phyloP scores from a whole-genome alignment of 2,797 vertebrate genomes.

The Myoxocephalus aenaeus region DNA sequence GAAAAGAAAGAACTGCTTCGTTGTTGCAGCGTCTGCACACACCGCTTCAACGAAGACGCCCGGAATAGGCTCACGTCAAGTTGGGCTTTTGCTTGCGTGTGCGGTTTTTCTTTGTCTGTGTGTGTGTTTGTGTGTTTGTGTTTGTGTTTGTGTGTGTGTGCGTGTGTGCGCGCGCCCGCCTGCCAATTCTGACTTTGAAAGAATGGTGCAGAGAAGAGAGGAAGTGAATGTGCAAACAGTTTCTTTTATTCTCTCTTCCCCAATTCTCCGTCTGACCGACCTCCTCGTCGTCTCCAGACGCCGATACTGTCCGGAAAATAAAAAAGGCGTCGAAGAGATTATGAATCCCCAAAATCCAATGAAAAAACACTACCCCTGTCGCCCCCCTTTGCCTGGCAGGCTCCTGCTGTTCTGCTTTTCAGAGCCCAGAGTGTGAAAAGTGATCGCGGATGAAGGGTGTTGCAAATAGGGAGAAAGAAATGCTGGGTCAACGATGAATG shows the following conservation, averaged over 20 bases:
- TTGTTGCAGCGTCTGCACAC: slow-evolving; percentile 36
- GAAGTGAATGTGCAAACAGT: slow-evolving; percentile 74
- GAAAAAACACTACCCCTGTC: slow-evolving; percentile 40
- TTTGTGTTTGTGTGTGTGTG: slow-evolving; percentile 17
- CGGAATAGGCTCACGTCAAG: slow-evolving; percentile 52
- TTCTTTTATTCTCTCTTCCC: slow-evolving; percentile 65
- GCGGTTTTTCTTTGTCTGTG: slow-evolving; percentile 25
- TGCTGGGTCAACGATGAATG: not conserved
- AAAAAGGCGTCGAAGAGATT: slow-evolving; percentile 28
- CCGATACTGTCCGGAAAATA: slow-evolving; percentile 31
- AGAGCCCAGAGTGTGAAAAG: slow-evolving; percentile 39
- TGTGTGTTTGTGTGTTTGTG: not conserved
- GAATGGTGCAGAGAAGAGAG: slow-evolving; percentile 31
- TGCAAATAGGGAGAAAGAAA: not conserved
- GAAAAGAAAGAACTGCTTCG: slow-evolving; percentile 35
- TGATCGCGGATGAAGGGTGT: slow-evolving; percentile 27
- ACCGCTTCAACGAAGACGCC: slow-evolving; percentile 32
- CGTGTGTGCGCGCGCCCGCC: slow-evolving; percentile 1
- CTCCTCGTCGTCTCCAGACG: slow-evolving; percentile 51
- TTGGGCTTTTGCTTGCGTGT: slow-evolving; percentile 43
- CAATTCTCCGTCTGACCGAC: slow-evolving; percentile 56
- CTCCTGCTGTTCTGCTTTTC: slow-evolving; percentile 43
- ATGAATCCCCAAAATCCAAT: slow-evolving; percentile 34
- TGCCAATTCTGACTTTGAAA: slow-evolving; percentile 50
- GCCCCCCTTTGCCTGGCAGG: slow-evolving; percentile 38